Evolutionary conservation across 92 coral and sea anemone genomes (phyloP), one percentile per base, ranked within the genome.

Genomic region (Anthopleura xanthogrammica): DNA sequence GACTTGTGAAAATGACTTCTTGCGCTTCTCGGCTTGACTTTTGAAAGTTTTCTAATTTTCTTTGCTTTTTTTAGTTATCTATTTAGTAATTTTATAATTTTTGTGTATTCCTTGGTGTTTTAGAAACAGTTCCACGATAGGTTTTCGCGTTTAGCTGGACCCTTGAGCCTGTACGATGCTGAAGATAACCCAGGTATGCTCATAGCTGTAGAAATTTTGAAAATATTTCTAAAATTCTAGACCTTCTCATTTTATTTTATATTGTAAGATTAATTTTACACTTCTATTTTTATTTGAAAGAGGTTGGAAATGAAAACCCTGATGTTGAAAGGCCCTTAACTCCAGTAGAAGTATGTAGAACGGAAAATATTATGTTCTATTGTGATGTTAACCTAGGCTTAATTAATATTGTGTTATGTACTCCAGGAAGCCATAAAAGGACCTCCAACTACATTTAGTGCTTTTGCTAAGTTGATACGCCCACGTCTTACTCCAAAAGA

Each of bases 121-220:
- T 86, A 97, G 99, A 92, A 86, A 70, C 98, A 88, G 85, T 97
- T 97, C 79, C 99, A 97, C 88, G 77, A 88, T 58, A 97, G 88
- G 76, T 97, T 92, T 86, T 85, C 99, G 22, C 85, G 90, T 76
- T 83, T 97, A 23, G 92, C 88, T 83, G 99, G 97, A 24, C 99
- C 99, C 24, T 71, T 95, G 75, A 97, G 97, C 79, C 85, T 97
- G 60, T 97, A 92, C 85, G 94, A 97, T 65, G 86, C 90, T 8
- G 92, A 94, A 75, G 95, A 91, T 78, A 85, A 89, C 54, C 85
- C 88, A 89, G 98, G 99, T 95, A 84, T 24, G 5, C 2, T 16
- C 20, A 60, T 5, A 14, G 40, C 72, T 65, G 6, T 6, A 20
- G 7, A 24, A 65, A 65, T 14, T 60, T 20, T 10, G 65, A 24